Evolutionary conservation across 2,797 vertebrate species (phyloP), one percentile per base, ranked within the genome.

Genomic region (Dermochelys coriacea): DNA sequence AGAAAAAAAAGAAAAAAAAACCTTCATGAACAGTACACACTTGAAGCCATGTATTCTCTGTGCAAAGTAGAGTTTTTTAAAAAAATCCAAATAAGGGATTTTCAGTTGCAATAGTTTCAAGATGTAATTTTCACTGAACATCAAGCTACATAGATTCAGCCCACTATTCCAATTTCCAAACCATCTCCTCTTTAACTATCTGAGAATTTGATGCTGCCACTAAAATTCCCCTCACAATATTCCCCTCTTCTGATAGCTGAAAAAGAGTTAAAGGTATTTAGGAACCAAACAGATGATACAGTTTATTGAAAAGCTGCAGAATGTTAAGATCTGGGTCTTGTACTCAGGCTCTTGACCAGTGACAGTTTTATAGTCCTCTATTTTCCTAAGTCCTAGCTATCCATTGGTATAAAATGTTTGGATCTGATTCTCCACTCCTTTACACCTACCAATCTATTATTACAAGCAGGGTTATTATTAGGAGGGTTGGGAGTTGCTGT

Each of bases 21-120:
- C 94, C 96, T 97, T 97, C 97, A 91, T 97, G 97, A 98, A 98
- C 27, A 59, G 57, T 34, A 61, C 59, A 61, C 97, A 97, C 96
- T 98, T 97, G 98, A 98, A 98, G 97, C 97, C 97, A 68, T 98
- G 97, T 98, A 97, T 97, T 98, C 97, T 95, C 91, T 85, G 92
- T 64, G 93, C 96, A 97, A 98, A 96, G 95, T 93, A 31, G 96
- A 98, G 92, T 93, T 92, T 96, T 96, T 84, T 55, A 97, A 97
- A 95, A 90, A 97, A 97, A 97, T 97, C 96, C 85, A 94, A 95
- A 93, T 93, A 86, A 97, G 78, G 92, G 91, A 96, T 95, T 97
- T 97, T 97, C 74, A 88, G 91, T 97, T 96, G 94, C 92, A 0
- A 0, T 45, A 74, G 82, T 95, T 93, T 91, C 95, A 95, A 94